These are phyloP conservation scores for Cylas formicarius DNA, from an alignment of 1,140 invertebrate species.

Conservation along the genomic window DNA sequence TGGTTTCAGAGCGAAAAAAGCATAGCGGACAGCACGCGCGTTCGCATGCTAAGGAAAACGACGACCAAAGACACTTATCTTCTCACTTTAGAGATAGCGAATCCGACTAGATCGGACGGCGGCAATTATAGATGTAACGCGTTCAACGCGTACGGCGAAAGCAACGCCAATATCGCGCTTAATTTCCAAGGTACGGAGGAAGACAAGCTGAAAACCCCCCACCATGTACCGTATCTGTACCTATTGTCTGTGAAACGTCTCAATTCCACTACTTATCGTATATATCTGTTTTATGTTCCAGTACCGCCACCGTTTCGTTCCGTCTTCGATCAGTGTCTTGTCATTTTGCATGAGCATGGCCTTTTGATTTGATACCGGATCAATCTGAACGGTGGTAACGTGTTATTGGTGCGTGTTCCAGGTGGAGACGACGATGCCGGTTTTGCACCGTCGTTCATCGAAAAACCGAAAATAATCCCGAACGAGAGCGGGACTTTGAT, in stretches of 20 bases:
- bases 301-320: slow-evolving; percentile 23
- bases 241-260: slow-evolving; percentile 34
- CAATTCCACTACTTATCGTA: slow-evolving; percentile 30
- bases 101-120: slow-evolving; percentile 90
- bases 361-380: slow-evolving; percentile 30
- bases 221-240: slow-evolving; percentile 27
- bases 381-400: slow-evolving; percentile 26
- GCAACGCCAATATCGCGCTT: slow-evolving; percentile 98
- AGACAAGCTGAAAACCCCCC: slow-evolving; percentile 13
- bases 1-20: slow-evolving; percentile 87
- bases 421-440: slow-evolving; percentile 83
- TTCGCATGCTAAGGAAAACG: slow-evolving; percentile 79
- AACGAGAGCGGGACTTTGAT: slow-evolving; percentile 93
- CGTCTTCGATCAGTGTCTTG: slow-evolving; percentile 28
- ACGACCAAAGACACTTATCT: slow-evolving; percentile 84
- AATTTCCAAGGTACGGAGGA: slow-evolving; percentile 91
- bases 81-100: slow-evolving; percentile 84
- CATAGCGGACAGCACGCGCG: slow-evolving; percentile 70
- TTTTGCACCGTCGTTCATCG: slow-evolving; percentile 89
- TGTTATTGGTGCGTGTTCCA: slow-evolving; percentile 44
- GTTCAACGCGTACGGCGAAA: slow-evolving; percentile 96
- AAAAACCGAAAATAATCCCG: slow-evolving; percentile 95
- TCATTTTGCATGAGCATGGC: slow-evolving; percentile 42
- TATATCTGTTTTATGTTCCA: slow-evolving; percentile 31
- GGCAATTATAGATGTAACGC: slow-evolving; percentile 98